Base-by-base conservation (phyloP, 92 coral and sea anemone species). In the Isaurus tuberculatus region DNA sequence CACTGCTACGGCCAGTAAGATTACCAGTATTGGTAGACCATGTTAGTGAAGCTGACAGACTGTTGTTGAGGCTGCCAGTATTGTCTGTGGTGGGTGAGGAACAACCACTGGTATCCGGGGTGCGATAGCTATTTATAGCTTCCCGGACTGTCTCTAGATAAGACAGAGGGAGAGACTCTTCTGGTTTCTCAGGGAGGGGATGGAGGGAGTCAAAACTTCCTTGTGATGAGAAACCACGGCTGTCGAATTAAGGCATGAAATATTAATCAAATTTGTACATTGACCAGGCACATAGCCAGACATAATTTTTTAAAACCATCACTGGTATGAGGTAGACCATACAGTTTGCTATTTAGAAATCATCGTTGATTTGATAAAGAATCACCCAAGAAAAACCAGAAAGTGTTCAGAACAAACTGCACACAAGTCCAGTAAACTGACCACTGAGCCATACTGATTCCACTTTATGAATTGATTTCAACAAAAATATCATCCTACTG, bases 21-120 rank as follows among this genome's bases (percentile, higher is more conserved):
- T 91, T 96, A 9, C 99, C 99, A 78, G 99, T 96, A 64, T 92
- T 89, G 0, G 98, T 92, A 6, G 99, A 96, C 99, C 99, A 96
- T 66, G 98, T 91, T 61, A 94, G 92, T 10, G 97, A 94, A 53
- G 94, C 94, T 19, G 90, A 93, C 20, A 96, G 53, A 27, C 96
- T 92, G 70, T 92, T 88, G 29, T 83, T 91, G 30, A 95, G 81
- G 72, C 97, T 89, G 14, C 89, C 85, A 42, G 99, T 90, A 51
- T 90, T 87, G 30, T 92, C 97, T 36, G 99, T 92, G 5, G 92
- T 91, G 10, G 99, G 99, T 16, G 98, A 86, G 17, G 99, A 96
- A 74, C 75, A 89, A 5, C 93, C 92, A 85, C 99, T 96, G 51
- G 91, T 90, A 73, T 93, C 97, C 20, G 98, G 93, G 5, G 98